Percentiles rank a stretch among this genome's conserved stretches.
Evolutionary conservation across 2,888 invertebrate genomes (phyloP).

Genomic region (Nephrocerus scutellatus): DNA sequence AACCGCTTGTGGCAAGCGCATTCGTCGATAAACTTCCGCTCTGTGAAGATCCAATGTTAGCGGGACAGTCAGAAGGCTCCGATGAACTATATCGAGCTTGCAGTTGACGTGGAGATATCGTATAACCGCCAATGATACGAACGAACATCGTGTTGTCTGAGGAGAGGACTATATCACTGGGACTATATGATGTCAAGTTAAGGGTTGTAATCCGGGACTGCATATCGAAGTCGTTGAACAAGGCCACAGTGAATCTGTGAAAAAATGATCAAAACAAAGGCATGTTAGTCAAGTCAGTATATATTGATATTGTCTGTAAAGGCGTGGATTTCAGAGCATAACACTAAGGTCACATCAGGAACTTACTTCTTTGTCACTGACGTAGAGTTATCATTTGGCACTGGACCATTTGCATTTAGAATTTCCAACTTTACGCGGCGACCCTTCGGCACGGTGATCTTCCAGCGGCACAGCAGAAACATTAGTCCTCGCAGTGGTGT

Average conservation of each 20-base stretch:
- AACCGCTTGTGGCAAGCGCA: no score
- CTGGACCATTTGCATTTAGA: slow-evolving; percentile 48
- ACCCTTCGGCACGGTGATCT: slow-evolving; percentile 58
- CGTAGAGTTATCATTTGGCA: slow-evolving; percentile 47
- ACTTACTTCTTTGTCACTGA: no score
- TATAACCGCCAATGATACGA: slow-evolving; percentile 49
- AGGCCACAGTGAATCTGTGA: slow-evolving; percentile 18
- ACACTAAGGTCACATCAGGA: neutral
- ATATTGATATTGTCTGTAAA: no score
- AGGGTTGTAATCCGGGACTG: slow-evolving; percentile 39
- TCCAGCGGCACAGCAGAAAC: slow-evolving; percentile 57
- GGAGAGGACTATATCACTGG: slow-evolving; percentile 52
- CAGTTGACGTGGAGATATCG: slow-evolving; percentile 54
- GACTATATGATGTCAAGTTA: slow-evolving; percentile 36
- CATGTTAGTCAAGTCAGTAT: no score
- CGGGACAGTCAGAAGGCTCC: slow-evolving; percentile 53
- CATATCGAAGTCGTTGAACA: slow-evolving; percentile 28
- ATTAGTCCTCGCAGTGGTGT: neutral
- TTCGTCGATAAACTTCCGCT: slow-evolving; percentile 48
- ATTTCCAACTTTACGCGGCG: slow-evolving; percentile 57
- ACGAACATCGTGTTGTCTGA: slow-evolving; percentile 59
- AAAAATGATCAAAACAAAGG: neutral
- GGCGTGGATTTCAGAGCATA: neutral
- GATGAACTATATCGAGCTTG: slow-evolving; percentile 61
- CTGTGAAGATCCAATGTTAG: slow-evolving; percentile 35